Base-by-base conservation (phyloP, 2,113 vertebrate species). In the Pelmatolapia mariae region DNA sequence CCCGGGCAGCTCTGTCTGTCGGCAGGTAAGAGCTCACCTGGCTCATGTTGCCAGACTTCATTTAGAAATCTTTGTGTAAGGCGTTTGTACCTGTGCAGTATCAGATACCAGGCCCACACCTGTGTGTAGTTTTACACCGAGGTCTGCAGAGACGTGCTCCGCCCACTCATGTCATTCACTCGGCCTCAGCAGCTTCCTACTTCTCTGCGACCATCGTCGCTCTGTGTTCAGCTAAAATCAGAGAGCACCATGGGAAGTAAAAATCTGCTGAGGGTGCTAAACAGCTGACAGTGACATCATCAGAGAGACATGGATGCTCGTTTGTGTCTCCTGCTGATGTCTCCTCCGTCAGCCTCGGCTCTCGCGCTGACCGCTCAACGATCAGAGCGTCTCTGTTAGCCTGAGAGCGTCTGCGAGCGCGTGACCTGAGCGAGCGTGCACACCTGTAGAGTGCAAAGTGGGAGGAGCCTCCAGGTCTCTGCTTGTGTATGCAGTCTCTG, bases 1-100 rank as follows among this genome's bases (percentile, higher is more conserved):
- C 1, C 86, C 92, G 54, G 97, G 97, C 9, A 95, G 94, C 11
- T 86, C 97, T 90, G 94, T 92, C n/a, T 98, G 97, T 36, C 95
- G 92, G 3, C 97, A 98, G 96, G 98, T 98, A 91, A 56, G 80
- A 6, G 6, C 47, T 82, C 38, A 73, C 29, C 68, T 83, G 57
- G 6, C 68, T 76, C 22, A 4, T 45, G 22, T 18, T 73, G 15
- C 24, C 68, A 66, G 61, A 66, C 29, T 63, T 63, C 16, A 63
- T 36, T 36, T 36, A 11, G 16, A 11, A 33, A 0, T 0, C 31
- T 63, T 63, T 63, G 31, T n/a, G 16, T 56, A 22, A 22, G 52
- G 52, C 2, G 10, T 61, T 63, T 63, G 29, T 33, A 63, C 59
- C 59, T 63, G 29, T 33, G 52, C 52, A 19, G 8, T 52, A 29